A percentile compares a stretch with the other conserved stretches of the same genome.
Evolutionary conservation across 2,888 invertebrate genomes (phyloP).

Genomic region (Crocallis elinguaria): DNA sequence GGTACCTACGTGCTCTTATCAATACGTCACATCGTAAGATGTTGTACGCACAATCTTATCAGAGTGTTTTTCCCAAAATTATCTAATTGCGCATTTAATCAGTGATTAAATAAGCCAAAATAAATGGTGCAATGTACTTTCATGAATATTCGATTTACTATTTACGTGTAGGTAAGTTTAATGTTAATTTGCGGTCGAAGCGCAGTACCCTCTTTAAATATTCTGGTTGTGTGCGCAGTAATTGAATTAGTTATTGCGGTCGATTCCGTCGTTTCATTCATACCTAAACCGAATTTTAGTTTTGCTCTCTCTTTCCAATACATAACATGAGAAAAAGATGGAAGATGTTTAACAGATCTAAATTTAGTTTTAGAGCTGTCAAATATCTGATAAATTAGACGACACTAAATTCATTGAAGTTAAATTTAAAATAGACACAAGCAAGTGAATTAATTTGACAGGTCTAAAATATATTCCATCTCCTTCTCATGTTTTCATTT

Average conservation of each 20-base stretch:
- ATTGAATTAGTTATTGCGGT: neutral
- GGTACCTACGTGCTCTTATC: constrained; percentile 22
- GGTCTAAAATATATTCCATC: too few relatives aligned
- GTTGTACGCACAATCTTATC: constrained; percentile 17
- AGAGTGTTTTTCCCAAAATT: constrained; percentile 21
- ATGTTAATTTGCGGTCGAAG: constrained; percentile 6
- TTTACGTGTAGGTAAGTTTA: neutral
- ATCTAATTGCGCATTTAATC: constrained; percentile 9
- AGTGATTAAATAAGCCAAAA: neutral
- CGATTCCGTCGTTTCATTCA: too few relatives aligned
- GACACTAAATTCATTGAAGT: too few relatives aligned
- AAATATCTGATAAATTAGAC: too few relatives aligned
- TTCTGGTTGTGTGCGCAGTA: constrained; percentile 16
- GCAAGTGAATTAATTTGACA: too few relatives aligned
- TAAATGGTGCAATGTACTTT: constrained; percentile 1
- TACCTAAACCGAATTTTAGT: too few relatives aligned
- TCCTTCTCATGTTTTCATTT: too few relatives aligned
- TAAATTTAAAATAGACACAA: too few relatives aligned
- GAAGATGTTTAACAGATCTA: too few relatives aligned
- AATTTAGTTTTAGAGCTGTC: too few relatives aligned
- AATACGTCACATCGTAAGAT: constrained; percentile 38
- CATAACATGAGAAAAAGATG: too few relatives aligned
- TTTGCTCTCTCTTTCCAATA: too few relatives aligned
- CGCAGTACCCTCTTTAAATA: constrained; percentile 14
- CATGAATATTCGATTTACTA: constrained; percentile 12